Evolutionary conservation across 2,797 vertebrate species (phyloP), one percentile per base, ranked within the genome.

Genomic region (Poeciliopsis paucimaculata): DNA sequence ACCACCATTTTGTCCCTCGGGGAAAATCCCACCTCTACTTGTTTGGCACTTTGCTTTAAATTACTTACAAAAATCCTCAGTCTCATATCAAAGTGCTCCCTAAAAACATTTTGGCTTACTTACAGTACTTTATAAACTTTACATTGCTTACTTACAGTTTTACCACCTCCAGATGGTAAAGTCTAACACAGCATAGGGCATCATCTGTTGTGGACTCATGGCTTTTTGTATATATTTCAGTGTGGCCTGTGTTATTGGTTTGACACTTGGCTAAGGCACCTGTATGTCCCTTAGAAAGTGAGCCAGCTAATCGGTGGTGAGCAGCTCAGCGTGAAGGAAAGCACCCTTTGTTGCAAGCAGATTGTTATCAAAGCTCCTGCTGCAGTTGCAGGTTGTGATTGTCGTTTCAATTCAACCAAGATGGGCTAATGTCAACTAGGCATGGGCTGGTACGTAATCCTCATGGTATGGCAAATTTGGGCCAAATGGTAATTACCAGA

Each of bases 211-310:
- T 88, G 83, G 82, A 73, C 80, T 85, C 74, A 93, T 91, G 90
- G 89, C 91, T 93, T 86, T 87, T 90, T 90, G 75, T 86, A 49
- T 81, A 51, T 86, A 64, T 86, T 80, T 87, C 80, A 90, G 82
- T 89, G 78, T 87, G 79, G 83, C 71, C 71, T 78, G 77, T 86
- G 77, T 84, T 88, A 76, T 82, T 88, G 89, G 76, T 85, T 60
- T 84, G 79, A 89, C 79, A 88, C 86, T 20, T 75, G 87, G 84
- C 88, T 92, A 95, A 95, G 94, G 93, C 94, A 94, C 92, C 90
- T 78, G 36, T 80, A 89, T 86, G 87, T 89, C 90, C 88, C 87
- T 89, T 86, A 89, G 78, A 90, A 76, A 79, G 66, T 36, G 41
- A 92, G 85, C 83, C 76, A 80, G 83, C 86, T 86, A 13, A 82